Conservation (phyloP, 2,888 invertebrate genomes). For the Polydrusus cervinus region DNA sequence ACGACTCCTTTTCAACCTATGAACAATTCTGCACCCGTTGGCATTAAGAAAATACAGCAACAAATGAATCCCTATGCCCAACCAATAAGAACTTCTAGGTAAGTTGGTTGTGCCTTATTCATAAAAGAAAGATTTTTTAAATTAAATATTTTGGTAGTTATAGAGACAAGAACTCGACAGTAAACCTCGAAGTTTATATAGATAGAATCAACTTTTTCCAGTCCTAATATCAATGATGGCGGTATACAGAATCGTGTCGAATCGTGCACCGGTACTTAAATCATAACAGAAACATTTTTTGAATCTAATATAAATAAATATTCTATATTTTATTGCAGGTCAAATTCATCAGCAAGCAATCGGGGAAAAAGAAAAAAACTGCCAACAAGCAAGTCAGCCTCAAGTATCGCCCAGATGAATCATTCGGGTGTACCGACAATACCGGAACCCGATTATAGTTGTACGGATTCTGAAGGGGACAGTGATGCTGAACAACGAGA, state of each 20-base stretch:
- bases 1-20: slow-evolving; percentile 70
- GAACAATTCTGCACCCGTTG: slow-evolving; percentile 64
- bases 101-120: neutral
- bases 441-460: slow-evolving; percentile 93
- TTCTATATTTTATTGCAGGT: slow-evolving; percentile 57
- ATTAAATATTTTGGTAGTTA: neutral
- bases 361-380: slow-evolving; percentile 69
- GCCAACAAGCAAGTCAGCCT: slow-evolving; percentile 68
- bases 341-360: slow-evolving; percentile 65
- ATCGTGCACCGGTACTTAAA: no score
- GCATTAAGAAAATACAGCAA: slow-evolving; percentile 41
- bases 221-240: no score
- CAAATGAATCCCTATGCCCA: slow-evolving; percentile 75
- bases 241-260: no score
- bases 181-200: no score
- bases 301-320: no score
- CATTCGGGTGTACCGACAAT: slow-evolving; percentile 78
- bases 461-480: slow-evolving; percentile 87
- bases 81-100: slow-evolving; percentile 71
- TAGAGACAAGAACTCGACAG: no score
- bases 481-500: slow-evolving; percentile 72
- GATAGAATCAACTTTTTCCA: no score
- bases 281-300: no score
- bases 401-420: slow-evolving; percentile 65
- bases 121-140: neutral